A percentile compares a stretch with the other conserved stretches of the same genome.
These are phyloP conservation scores for Ptilorrhoa leucosticta DNA, from an alignment of 2,113 vertebrate species.

Conservation along the genomic window DNA sequence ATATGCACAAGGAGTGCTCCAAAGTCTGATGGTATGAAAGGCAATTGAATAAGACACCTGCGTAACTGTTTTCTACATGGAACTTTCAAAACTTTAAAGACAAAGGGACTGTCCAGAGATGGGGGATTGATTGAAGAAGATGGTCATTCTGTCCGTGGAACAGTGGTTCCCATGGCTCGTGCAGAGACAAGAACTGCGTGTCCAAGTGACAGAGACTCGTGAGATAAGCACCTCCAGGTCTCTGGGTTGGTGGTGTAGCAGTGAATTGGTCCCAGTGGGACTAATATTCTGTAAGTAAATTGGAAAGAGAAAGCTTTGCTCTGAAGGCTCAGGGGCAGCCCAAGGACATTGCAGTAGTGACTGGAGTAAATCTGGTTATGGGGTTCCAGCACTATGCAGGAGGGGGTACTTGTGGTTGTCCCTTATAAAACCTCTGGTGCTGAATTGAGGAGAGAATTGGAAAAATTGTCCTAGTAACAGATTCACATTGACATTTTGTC, in stretches of 20 bases:
- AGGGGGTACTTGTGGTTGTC: background rate
- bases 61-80: background rate
- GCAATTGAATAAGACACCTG: background rate
- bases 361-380: background rate
- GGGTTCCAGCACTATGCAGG: background rate
- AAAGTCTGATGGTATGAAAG: background rate
- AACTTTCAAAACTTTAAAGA: background rate
- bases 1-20: background rate
- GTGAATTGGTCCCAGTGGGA: conserved; percentile 47
- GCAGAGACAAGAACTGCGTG: background rate
- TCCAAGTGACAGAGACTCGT: background rate
- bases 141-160: background rate
- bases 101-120: background rate
- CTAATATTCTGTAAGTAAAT: conserved; percentile 1
- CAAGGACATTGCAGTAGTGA: background rate
- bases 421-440: background rate
- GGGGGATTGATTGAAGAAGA: background rate
- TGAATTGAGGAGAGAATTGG: background rate
- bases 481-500: background rate
- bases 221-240: background rate
- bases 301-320: background rate
- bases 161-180: fast-evolving
- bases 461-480: background rate
- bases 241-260: background rate
- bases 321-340: conserved; percentile 18